Base-by-base conservation (phyloP, 1,140 invertebrate species). In the Stenopsyche tienmushanensis region DNA sequence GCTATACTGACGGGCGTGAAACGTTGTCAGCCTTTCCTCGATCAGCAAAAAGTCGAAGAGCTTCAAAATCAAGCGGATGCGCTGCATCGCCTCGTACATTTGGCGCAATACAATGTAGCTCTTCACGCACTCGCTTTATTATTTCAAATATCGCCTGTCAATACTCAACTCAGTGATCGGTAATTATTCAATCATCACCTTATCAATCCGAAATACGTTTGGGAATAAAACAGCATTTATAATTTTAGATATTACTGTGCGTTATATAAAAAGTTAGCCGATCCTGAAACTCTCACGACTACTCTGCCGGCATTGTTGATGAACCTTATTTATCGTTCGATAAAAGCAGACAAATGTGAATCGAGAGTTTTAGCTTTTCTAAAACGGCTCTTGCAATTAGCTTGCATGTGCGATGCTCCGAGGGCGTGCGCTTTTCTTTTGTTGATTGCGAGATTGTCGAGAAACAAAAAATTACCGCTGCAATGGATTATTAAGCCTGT, bases 1-100 rank as follows among this genome's bases (percentile, higher is more conserved):
- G 93, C 90, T 0, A 86, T 99, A 15, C 78, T 98, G 47, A 88
- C 86, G 47, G 95, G 94, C 1, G 90, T 96, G 3, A 94, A 94
- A 73, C 84, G 92, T 66, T 91, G 93, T 2, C 96, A 90, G 81
- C 91, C 90, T 1, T 94, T 86, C 80, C 86, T 83, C 60, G 87
- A 87, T 73, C 72, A 80, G 47, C 83, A 83, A 1, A 70, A 77
- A 63, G 81, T 78, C 39, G 72, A 78, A 1, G 81, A 84, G 41
- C 73, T 94, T 8, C 73, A 81, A 0, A 81, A 87, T 34, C 90
- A 96, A 72, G 80, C 93, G 47, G 86, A 95, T 71, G 91, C 92
- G 0, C 82, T 99, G 50, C 97, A 96, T 76, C 88, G 90, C 72
- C 80, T 98, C 17, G 92, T 98, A 0, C 94, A 98, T 72, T 67